These are phyloP conservation scores for Bathynomus jamesi DNA, from an alignment of 1,140 invertebrate genomes.

Conservation along the genomic window DNA sequence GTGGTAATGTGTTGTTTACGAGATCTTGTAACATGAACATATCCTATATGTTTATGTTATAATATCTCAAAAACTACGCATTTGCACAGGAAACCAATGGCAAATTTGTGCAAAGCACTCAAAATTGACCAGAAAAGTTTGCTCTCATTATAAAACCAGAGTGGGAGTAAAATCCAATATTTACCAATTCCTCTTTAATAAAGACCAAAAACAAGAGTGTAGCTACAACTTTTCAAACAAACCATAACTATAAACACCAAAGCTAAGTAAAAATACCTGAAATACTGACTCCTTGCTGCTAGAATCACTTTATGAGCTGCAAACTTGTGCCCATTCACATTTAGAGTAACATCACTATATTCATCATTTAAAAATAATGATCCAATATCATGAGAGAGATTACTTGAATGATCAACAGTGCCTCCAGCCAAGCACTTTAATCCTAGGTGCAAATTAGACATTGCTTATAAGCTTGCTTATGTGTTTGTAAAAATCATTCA, in stretches of 20 bases:
- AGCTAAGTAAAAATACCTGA: constrained; percentile 5
- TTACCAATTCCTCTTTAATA: no score
- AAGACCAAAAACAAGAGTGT: not conserved
- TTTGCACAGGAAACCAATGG: no score
- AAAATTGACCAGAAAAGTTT: no score
- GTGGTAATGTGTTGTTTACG: no score
- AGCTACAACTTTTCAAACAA: not conserved
- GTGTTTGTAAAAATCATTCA: no score
- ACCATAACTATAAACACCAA: not conserved
- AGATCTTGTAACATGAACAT: no score
- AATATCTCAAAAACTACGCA: no score
- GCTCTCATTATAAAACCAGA: no score
- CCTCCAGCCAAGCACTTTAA: constrained; percentile 22
- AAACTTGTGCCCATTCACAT: constrained; percentile 75
- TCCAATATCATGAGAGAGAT: constrained; percentile 34
- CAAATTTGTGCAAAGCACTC: no score
- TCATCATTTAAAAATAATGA: constrained; percentile 70
- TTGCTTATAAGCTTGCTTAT: no score
- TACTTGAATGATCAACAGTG: constrained; percentile 32
- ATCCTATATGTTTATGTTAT: no score
- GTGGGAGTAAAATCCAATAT: no score
- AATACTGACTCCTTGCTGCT: constrained; percentile 10
- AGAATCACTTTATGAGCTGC: constrained; percentile 84
- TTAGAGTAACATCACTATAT: constrained; percentile 82
- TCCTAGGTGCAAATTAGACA: constrained; percentile 35